Evolutionary conservation across 1,140 invertebrate species (phyloP).

Genomic region (Papilio dardanus): DNA sequence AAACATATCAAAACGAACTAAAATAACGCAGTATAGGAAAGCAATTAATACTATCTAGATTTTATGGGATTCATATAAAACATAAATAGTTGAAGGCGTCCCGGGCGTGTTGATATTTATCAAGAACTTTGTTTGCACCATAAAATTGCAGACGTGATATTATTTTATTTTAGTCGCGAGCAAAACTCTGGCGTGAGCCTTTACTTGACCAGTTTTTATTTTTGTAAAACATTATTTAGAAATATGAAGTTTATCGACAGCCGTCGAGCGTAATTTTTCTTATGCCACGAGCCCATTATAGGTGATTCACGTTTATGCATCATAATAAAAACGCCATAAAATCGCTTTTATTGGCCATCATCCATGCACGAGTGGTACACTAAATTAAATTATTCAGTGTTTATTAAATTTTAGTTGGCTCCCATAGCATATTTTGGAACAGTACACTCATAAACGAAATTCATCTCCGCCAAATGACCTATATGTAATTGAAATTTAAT

Average conservation of each 20-base stretch:
- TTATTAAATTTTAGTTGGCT: constrained; percentile 80
- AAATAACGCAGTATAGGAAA: not conserved
- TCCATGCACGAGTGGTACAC: constrained; percentile 72
- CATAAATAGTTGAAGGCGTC: constrained; percentile 16
- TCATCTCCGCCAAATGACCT: constrained; percentile 67
- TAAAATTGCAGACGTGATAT: constrained; percentile 36
- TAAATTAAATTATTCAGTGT: constrained; percentile 78
- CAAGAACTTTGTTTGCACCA: constrained; percentile 36
- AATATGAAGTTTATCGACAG: constrained; percentile 51
- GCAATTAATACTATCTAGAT: constrained; percentile 25
- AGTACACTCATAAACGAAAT: constrained; percentile 61
- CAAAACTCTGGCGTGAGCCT: constrained; percentile 20
- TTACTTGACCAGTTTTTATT: constrained; percentile 32
- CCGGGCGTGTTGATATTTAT: constrained; percentile 34
- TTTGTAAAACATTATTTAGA: constrained; percentile 47
- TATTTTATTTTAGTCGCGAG: constrained; percentile 33
- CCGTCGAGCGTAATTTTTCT: constrained; percentile 55
- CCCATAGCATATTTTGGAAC: constrained; percentile 68
- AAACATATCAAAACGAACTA: not conserved
- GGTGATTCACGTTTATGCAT: constrained; percentile 78
- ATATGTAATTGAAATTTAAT: constrained; percentile 55
- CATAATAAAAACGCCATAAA: constrained; percentile 80
- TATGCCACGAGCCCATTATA: constrained; percentile 59
- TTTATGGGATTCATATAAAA: constrained; percentile 33
- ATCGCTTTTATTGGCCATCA: constrained; percentile 77